phyloP scores from a whole-genome alignment of 2,113 vertebrate species.

The Pristiophorus japonicus region DNA sequence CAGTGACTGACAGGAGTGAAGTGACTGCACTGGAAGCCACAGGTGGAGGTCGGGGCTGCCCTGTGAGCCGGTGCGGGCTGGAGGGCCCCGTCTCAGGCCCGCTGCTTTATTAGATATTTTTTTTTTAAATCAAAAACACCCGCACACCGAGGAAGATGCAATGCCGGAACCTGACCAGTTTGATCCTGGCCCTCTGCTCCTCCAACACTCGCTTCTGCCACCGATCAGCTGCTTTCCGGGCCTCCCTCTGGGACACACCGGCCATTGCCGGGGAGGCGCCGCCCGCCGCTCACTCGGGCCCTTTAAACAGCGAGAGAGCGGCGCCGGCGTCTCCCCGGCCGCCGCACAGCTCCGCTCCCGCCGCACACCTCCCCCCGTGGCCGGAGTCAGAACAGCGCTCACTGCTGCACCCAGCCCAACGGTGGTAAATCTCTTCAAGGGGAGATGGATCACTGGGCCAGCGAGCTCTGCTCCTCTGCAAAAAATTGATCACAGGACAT shows the following conservation, averaged over 20 bases:
- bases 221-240: slow-evolving; percentile 29
- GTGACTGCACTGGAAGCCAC: no score
- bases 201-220: slow-evolving; percentile 11
- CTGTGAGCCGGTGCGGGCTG: background rate
- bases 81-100: no score
- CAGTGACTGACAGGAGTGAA: no score
- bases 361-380: background rate
- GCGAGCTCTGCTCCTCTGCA: background rate
- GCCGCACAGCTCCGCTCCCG: no score
- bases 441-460: background rate
- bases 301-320: slow-evolving; percentile 21
- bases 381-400: background rate
- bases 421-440: background rate
- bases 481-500: background rate
- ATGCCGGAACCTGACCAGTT: slow-evolving; percentile 28
- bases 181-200: slow-evolving; percentile 32
- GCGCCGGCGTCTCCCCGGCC: background rate
- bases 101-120: no score
- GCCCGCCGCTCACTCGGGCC: background rate
- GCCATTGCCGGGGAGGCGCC: background rate
- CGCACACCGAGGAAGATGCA: background rate
- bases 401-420: background rate
- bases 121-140: no score
- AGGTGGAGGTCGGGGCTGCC: no score
- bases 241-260: slow-evolving; percentile 28